Base-by-base conservation (phyloP, 1,140 invertebrate species). In the Drosophila sp. region DNA sequence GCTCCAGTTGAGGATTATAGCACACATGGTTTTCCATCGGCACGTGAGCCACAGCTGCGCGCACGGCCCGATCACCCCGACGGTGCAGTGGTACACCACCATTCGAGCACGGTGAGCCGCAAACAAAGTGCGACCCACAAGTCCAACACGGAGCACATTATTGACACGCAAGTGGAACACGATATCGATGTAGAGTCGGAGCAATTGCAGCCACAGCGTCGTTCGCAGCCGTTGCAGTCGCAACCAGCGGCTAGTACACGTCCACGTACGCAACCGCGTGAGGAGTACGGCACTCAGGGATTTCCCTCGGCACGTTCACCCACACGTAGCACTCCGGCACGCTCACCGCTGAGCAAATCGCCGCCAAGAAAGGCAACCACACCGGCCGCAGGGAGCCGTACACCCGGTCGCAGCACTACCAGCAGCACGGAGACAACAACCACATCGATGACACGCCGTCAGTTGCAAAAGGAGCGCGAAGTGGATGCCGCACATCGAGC, bases 401-500 rank as follows among this genome's bases (percentile, higher is more conserved):
- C 43, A 8, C 14, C 43, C n/a, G 40, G 2, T 13, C 71, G 29
- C 45, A 46, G 64, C 54, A 53, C 45, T 18, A 69, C 61, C 16
- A 51, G 40, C 57, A 61, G 58, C 9, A 74, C 67, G 3, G 45
- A 54, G n/a, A 67, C 65, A 1, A 75, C 72, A 9, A 80, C 40
- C n/a, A 50, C 38, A 38, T 53, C 76, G 7, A 58, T 80, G 11
- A 78, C 89, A 1, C 89, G 90, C 16, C 71, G 82, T 8, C 77
- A 89, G 51, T 94, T 91, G 64, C 74, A 82, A 16, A 91, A 91
- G 75, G 90, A 91, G 94, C 71, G 83, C 14, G 90, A 91, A 45
- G 93, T 94, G 56, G 95, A 94, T 83, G 94, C 95, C 6, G 94
- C 95, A 16, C 95, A 96, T 84, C 93, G 95, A 72, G 94, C 94